A percentile compares a stretch with the other conserved stretches of the same genome.
Evolutionary conservation across 92 coral and sea anemone species (phyloP).

Genomic region (Parazoanthus darwini): DNA sequence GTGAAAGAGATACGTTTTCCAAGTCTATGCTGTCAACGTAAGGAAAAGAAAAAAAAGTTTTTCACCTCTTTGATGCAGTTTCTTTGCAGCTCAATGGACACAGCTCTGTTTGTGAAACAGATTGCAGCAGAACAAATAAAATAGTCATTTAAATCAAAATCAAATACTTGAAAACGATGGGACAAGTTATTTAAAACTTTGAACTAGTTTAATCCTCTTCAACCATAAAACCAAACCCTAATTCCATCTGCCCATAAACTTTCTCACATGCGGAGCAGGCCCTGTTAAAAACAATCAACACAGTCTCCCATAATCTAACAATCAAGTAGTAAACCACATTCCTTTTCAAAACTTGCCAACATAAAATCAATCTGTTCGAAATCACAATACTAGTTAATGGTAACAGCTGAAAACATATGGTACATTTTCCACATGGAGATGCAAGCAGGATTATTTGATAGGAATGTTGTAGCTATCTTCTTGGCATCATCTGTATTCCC

Average conservation of each 20-base stretch:
- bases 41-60: background rate
- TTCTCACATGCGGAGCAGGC: background rate
- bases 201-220: background rate
- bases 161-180: background rate
- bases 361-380: too few species aligned
- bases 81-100: slow-evolving; percentile 80
- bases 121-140: slow-evolving; percentile 28
- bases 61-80: slow-evolving; percentile 83
- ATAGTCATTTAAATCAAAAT: slow-evolving; percentile 17
- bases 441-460: slow-evolving; percentile 70
- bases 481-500: slow-evolving; percentile 70
- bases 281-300: background rate
- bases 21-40: background rate
- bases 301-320: too few species aligned
- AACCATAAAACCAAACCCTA: background rate
- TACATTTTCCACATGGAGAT: slow-evolving; percentile 98
- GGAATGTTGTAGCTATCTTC: slow-evolving; percentile 63
- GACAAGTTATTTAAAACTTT: background rate
- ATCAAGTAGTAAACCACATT: too few species aligned
- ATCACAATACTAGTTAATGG: background rate
- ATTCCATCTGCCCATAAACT: background rate
- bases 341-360: background rate
- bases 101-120: slow-evolving; percentile 66
- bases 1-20: background rate
- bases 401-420: slow-evolving; percentile 32